Evolutionary conservation across 2,797 vertebrate species (phyloP).

Genomic region (Carapus acus): DNA sequence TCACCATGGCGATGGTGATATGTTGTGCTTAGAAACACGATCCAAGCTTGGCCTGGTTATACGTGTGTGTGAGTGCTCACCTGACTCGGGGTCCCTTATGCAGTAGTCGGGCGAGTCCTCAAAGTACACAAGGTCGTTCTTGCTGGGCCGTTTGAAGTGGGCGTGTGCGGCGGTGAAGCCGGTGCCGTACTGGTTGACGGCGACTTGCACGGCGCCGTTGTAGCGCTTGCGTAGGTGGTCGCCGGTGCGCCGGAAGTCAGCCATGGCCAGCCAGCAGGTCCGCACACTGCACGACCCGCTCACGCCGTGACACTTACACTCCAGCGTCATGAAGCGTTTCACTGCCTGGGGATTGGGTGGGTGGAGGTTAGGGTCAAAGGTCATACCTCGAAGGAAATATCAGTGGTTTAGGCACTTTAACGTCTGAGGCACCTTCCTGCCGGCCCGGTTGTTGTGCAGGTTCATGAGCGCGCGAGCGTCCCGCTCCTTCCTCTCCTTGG

Average conservation of each 20-base stretch:
- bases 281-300: constrained; percentile 90
- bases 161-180: constrained; percentile 84
- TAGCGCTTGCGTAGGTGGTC: constrained; percentile 89
- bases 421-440: constrained; percentile 95
- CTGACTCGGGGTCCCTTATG: constrained; percentile 79
- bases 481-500: constrained; percentile 85
- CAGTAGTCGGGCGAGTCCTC: constrained; percentile 97
- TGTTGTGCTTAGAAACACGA: too few relatives aligned
- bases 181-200: constrained; percentile 93
- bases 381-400: too few relatives aligned
- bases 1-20: too few relatives aligned
- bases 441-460: constrained; percentile 92
- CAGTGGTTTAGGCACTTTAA: too few relatives aligned
- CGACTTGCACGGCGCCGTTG: constrained; percentile 87
- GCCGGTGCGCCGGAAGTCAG: constrained; percentile 89
- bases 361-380: too few relatives aligned
- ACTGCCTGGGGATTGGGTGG: constrained; percentile 86
- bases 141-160: constrained; percentile 84
- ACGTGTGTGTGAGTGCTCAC: too few relatives aligned
- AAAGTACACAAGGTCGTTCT: constrained; percentile 92
- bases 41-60: too few relatives aligned
- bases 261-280: constrained; percentile 94
- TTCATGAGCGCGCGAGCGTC: constrained; percentile 92
- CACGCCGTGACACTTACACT: constrained; percentile 95
- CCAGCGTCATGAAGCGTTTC: constrained; percentile 88